These are phyloP conservation scores for Salvelinus sp. DNA, from an alignment of 2,113 vertebrate genomes.

Conservation along the genomic window DNA sequence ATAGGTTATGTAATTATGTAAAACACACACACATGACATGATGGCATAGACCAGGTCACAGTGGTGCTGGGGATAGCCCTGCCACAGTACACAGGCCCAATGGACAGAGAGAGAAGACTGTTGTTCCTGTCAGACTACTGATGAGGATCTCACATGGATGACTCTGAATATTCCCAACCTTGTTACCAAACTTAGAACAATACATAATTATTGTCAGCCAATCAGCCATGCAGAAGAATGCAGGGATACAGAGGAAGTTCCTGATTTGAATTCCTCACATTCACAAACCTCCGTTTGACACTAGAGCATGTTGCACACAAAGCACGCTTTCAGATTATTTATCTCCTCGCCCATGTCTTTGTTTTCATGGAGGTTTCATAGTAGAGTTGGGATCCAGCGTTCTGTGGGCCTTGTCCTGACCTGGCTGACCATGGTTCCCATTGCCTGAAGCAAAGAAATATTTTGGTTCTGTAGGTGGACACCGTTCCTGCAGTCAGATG, in stretches of 20 bases:
- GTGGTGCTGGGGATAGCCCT: no score
- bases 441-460: background rate
- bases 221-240: conserved; percentile 8
- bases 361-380: background rate
- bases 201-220: conserved; percentile 45
- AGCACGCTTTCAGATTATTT: background rate
- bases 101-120: conserved; percentile 1
- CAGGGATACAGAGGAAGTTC: background rate
- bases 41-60: no score
- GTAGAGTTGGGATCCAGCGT: no score
- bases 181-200: conserved; percentile 36
- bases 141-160: conserved; percentile 8
- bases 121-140: conserved; percentile 32
- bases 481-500: no score
- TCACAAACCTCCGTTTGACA: conserved; percentile 14
- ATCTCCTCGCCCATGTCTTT: no score
- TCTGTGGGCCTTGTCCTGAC: background rate
- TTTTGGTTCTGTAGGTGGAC: no score
- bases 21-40: no score
- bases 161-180: conserved; percentile 33
- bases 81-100: background rate
- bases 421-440: background rate
- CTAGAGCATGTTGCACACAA: background rate
- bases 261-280: conserved; percentile 31
- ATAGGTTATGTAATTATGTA: no score